Base-by-base conservation (phyloP, 2,888 invertebrate species). In the Melanchra persicariae region DNA sequence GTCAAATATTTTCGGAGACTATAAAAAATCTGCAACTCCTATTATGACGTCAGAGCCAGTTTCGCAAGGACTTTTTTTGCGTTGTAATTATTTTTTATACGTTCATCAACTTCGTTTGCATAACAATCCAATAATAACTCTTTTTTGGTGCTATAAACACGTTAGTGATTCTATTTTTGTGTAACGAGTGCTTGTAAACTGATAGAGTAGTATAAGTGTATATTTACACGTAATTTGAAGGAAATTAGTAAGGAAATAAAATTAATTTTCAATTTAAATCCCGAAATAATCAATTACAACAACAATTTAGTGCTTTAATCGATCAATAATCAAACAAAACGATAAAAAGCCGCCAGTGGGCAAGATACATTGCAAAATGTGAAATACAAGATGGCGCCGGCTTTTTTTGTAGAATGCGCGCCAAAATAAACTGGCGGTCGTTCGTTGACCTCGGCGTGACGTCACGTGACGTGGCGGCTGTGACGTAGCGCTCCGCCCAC, bases 391-490 rank as follows among this genome's bases (percentile, higher is more conserved):
- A 93, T 93, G 93, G 93, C 91, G 89, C 75, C 83, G 59, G 51
- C 81, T 77, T 87, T 91, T 91, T 91, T 91, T 90, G 86, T 86
- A 76, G 85, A 87, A 87, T 89, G 91, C 91, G 91, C 93, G 93
- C 94, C 93, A 94, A 95, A 95, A 93, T 93, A 92, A 91, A 91
- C 89, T 91, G 91, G 91, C 93, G 95, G 94, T 92, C 95, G 95
- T 95, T 94, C 94, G 93, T 94, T 93, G 92, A 95, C 92, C 89
- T 81, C 83, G 85, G 88, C 68, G 86, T 91, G 91, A 92, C 93
- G 93, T 93, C 89, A 89, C 84, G 87, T 92, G 92, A 93, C 93
- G 92, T 92, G 87, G 87, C 77, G 77, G 76, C 74, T 67, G 89
- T 91, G 91, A 93, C 93, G 94, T 92, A 70, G 81, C 74, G 80